A percentile compares a stretch with the other conserved stretches of the same genome.
Conservation (phyloP, 2,888 invertebrate species). For the Druceiella hillmani region DNA sequence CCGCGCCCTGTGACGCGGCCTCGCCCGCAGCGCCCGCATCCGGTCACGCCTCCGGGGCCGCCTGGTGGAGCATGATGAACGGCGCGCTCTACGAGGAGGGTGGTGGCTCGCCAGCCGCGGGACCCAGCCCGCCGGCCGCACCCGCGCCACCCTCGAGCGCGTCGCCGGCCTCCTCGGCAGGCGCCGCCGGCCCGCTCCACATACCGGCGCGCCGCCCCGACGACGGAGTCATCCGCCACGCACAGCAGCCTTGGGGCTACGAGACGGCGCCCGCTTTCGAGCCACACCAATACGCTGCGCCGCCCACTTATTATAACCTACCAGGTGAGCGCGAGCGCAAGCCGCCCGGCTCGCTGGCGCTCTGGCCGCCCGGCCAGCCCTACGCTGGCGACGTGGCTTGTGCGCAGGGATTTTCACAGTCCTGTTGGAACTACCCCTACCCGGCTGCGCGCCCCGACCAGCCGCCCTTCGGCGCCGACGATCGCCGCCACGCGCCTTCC, state of each 20-base stretch:
- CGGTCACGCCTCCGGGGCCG: constrained; percentile 79
- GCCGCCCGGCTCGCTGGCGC: constrained; percentile 54
- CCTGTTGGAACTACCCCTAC: constrained; percentile 70
- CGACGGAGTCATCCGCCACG: constrained; percentile 71
- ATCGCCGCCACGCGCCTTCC: constrained; percentile 60
- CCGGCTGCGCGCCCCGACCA: constrained; percentile 59
- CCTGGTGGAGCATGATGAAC: constrained; percentile 84
- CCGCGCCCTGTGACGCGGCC: constrained; percentile 65
- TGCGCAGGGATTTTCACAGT: constrained; percentile 66
- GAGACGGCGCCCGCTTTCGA: constrained; percentile 62
- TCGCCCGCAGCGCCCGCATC: constrained; percentile 74
- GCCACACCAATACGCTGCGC: constrained; percentile 64
- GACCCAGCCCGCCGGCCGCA: constrained; percentile 32
- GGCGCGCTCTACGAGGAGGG: constrained; percentile 73
- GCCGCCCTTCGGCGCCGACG: constrained; percentile 64
- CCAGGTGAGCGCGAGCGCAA: constrained; percentile 60
- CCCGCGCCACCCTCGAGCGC: constrained; percentile 46
- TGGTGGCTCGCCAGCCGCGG: constrained; percentile 75
- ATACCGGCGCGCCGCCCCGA: constrained; percentile 81
- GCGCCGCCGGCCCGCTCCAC: constrained; percentile 64
- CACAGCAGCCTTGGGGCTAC: constrained; percentile 70
- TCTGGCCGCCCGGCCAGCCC: constrained; percentile 60
- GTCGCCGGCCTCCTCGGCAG: constrained; percentile 47
- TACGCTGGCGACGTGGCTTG: constrained; percentile 53
- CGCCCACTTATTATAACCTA: constrained; percentile 71